Base-by-base conservation (phyloP, 2,113 vertebrate species). In the Perca schrenkii region DNA sequence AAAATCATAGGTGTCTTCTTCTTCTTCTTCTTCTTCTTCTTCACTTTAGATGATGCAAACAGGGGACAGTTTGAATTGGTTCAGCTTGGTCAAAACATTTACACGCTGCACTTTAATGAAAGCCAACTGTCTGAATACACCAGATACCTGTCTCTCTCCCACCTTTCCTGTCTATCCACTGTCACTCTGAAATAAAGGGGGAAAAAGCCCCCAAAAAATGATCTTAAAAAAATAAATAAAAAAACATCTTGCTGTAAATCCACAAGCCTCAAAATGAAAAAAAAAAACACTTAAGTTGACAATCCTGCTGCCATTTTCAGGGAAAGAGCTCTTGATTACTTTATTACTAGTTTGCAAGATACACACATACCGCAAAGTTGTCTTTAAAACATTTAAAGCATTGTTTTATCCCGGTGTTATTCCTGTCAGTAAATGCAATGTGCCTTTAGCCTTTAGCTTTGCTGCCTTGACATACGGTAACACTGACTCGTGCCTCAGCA, bases 381-480 rank as follows among this genome's bases (percentile, higher is more conserved):
- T 47, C 50, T 19, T 31, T 34, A 34, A 49, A 40, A 53, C 31
- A 25, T 7, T 43, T 14, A 25, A 67, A 5, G 47, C 31, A 1
- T 68, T 80, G 78, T 54, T 64, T 63, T 52, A 17, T 3, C 17
- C 67, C 1, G 50, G 61, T 1, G 1, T 57, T 46, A 8, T 47
- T 49, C n/a, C 31, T 50, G 60, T 53, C 61, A 76, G 77, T 82
- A 28, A 81, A 80, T 31, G 76, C 47, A 64, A 28, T 16, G 71
- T 82, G 87, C 88, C 88, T 91, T 89, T 47, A 80, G 68, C 79
- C 31, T 67, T 67, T 16, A 80, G 74, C 79, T 77, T 69, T 6
- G 76, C 70, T 54, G 75, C 31, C 19, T 65, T 40, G 17, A 25
- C 4, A 21, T 40, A 14, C 47, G 31, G 34, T 8, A 15, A 57